Evolutionary conservation across 1,140 invertebrate species (phyloP), one percentile per base, ranked within the genome.

Genomic region (Drosophila leontia): DNA sequence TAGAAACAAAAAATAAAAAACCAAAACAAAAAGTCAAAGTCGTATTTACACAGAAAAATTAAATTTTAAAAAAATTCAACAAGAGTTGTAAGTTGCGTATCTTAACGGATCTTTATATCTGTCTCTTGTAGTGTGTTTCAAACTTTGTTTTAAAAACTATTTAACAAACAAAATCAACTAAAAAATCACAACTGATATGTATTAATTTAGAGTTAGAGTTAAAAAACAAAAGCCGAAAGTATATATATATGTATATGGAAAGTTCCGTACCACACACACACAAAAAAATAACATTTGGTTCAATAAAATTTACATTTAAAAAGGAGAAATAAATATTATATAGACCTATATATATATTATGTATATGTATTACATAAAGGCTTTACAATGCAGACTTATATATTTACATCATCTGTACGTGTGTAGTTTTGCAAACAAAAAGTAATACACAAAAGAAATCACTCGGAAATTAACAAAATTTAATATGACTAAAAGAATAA

Each of bases 91-190:
- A 75, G 58, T 69, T 48, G 50, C 50, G 72, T 75, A 75, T 77
- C 77, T 78, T 77, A 78, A 69, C 64, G 70, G 44, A 75, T 75
- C 55, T 62, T 78, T 77, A 44, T 69, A 47, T 44, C 50, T 75
- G 70, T 75, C 37, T 76, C 74, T 64, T 59, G 72, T 76, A 76
- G 72, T 75, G 74, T 35, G 74, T 78, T 78, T 78, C 42, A 77
- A 53, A 56, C 51, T 78, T 56, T 57, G 51, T 63, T 72, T 69
- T 68, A 58, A 74, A 56, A 76, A 60, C 37, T 58, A 61, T 65
- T 76, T 58, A 42, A 70, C 57, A 55, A 67, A 53, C 17, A 26
- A 51, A 65, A 75, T 58, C 65, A 50, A 72, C 67, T 59, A 72
- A 68, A 69, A 60, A 70, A 53, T 67, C 69, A 72, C 69, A 70